phyloP scores from a whole-genome alignment of 2,797 vertebrate species.

The Ispidina lecontei region DNA sequence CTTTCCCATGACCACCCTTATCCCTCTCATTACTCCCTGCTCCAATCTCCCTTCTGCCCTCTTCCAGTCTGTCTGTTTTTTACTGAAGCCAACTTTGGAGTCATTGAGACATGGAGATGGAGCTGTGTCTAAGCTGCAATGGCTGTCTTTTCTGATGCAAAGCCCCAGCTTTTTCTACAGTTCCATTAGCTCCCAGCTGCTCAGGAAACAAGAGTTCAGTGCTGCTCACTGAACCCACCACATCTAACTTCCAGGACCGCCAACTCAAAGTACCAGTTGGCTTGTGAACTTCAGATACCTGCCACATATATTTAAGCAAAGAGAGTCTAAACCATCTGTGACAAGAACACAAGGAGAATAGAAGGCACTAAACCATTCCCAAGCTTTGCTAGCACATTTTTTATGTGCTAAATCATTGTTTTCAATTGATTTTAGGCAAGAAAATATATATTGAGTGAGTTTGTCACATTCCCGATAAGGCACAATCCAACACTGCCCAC shows the following conservation, averaged over 20 bases:
- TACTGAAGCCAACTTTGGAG: background rate
- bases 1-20: background rate
- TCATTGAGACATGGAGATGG: background rate
- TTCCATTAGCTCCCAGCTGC: constrained; percentile 15
- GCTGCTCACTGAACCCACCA: background rate
- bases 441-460: background rate
- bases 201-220: constrained; percentile 30
- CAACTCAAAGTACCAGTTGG: constrained; percentile 16
- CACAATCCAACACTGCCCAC: background rate
- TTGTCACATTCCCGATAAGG: constrained; percentile 20
- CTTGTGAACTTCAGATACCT: background rate
- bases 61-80: background rate
- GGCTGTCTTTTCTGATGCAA: background rate
- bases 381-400: background rate
- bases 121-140: background rate
- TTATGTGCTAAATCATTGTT: background rate
- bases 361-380: background rate
- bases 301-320: background rate
- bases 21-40: background rate
- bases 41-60: background rate
- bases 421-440: constrained; percentile 6
- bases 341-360: background rate
- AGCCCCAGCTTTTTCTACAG: background rate
- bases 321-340: background rate
- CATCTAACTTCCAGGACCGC: background rate